phyloP scores from a whole-genome alignment of 2,888 invertebrate genomes.

The Timandra comae region DNA sequence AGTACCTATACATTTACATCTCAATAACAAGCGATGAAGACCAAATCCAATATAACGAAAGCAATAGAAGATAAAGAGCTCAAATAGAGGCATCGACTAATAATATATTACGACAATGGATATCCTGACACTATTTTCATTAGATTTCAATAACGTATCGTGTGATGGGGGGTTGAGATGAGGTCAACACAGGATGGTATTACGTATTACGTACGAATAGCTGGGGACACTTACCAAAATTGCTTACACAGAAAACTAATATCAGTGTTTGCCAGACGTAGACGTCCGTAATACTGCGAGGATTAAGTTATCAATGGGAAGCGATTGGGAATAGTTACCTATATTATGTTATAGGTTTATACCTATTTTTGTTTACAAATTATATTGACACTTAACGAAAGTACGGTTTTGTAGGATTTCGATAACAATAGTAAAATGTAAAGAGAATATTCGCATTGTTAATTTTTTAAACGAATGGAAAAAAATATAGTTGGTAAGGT shows the following conservation, averaged over 20 bases:
- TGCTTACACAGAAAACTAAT: conserved; percentile 76
- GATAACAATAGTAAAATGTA: too few relatives aligned
- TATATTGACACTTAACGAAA: too few relatives aligned
- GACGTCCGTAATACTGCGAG: conserved; percentile 46
- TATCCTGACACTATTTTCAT: conserved; percentile 35
- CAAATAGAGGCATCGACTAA: neutral
- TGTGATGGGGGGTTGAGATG: conserved; percentile 45
- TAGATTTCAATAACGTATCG: conserved; percentile 58
- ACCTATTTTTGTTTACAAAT: too few relatives aligned
- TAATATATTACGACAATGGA: conserved; percentile 1
- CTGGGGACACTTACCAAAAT: conserved; percentile 71
- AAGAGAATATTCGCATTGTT: too few relatives aligned
- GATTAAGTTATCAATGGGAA: conserved; percentile 22
- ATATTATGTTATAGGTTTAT: too few relatives aligned
- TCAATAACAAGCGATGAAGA: too few relatives aligned
- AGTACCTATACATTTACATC: too few relatives aligned
- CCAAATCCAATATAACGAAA: too few relatives aligned
- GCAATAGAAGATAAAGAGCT: too few relatives aligned
- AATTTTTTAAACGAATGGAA: too few relatives aligned
- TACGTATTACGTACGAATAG: conserved; percentile 63
- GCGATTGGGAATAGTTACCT: conserved; percentile 2
- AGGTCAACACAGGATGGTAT: conserved; percentile 46
- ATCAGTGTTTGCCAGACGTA: conserved; percentile 72
- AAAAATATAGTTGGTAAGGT: too few relatives aligned
- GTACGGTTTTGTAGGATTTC: too few relatives aligned